These are phyloP conservation scores for Neolamprologus longior DNA, from an alignment of 2,113 vertebrate genomes.

Conservation along the genomic window DNA sequence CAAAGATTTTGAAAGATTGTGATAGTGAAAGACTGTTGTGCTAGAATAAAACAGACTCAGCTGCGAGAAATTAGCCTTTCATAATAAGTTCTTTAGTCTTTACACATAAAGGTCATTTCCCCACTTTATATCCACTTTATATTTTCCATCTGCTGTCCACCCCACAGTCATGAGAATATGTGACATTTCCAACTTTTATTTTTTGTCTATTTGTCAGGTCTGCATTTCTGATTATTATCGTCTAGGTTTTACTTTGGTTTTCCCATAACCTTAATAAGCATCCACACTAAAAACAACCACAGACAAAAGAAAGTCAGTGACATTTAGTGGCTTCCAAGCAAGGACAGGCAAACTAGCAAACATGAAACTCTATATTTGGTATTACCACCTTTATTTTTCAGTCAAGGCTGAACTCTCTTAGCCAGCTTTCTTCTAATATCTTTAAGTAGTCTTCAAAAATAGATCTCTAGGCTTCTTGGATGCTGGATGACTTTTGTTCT, in stretches of 20 bases:
- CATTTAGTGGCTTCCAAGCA: neutral
- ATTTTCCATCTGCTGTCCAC: neutral
- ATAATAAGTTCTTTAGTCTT: neutral
- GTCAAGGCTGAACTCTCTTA: neutral
- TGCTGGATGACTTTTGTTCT: neutral
- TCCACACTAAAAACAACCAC: neutral
- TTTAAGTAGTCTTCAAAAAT: neutral
- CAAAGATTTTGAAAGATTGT: neutral
- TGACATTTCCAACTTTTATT: neutral
- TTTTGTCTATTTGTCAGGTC: neutral
- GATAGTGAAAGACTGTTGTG: neutral
- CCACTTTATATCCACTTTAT: neutral
- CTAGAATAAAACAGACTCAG: neutral
- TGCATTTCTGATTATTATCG: neutral
- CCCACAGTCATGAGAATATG: neutral
- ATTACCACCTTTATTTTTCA: neutral
- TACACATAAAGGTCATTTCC: neutral
- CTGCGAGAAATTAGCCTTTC: neutral
- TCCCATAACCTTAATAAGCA: neutral
- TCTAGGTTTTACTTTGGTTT: neutral
- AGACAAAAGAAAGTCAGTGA: neutral
- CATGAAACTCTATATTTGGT: neutral
- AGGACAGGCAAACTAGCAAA: neutral
- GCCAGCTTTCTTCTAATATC: neutral
- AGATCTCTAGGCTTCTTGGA: neutral